A percentile compares a stretch with the other conserved stretches of the same genome.
Conservation (phyloP, 2,888 invertebrate species). For the Morpho achilles region DNA sequence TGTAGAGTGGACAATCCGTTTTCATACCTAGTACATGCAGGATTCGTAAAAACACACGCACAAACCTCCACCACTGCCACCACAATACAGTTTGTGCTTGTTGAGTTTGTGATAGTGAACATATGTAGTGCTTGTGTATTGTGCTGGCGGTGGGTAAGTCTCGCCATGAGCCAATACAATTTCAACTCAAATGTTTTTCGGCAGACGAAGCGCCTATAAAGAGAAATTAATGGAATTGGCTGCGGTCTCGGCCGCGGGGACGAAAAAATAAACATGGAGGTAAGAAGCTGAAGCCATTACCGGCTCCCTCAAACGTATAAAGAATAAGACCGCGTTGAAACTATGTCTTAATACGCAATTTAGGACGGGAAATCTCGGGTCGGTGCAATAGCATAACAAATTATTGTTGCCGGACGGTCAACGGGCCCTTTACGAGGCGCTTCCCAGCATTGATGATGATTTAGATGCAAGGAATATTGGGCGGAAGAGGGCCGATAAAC, state of each 20-base stretch:
- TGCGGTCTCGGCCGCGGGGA: slow-evolving; percentile 14
- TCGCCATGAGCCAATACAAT: slow-evolving; percentile 12
- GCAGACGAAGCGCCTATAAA: slow-evolving; percentile 21
- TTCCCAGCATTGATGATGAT: slow-evolving; percentile 73
- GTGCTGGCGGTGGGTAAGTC: no score
- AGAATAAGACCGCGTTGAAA: slow-evolving; percentile 35
- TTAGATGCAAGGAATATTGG: slow-evolving; percentile 71
- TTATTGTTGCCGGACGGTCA: slow-evolving; percentile 57
- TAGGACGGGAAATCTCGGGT: slow-evolving; percentile 35
- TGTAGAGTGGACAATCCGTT: no score
- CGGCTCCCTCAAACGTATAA: slow-evolving; percentile 30
- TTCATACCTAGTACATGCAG: no score
- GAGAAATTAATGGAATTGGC: slow-evolving; percentile 25
- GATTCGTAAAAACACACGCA: no score
- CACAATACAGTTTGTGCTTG: no score
- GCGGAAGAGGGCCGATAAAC: slow-evolving; percentile 59
- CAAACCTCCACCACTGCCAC: no score
- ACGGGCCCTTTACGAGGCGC: slow-evolving; percentile 66
- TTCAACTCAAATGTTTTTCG: slow-evolving; percentile 16
- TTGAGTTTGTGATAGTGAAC: no score
- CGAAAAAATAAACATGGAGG: slow-evolving; percentile 30
- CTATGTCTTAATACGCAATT: slow-evolving; percentile 38
- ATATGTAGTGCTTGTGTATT: no score
- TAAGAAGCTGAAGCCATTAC: slow-evolving; percentile 28
- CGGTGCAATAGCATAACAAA: slow-evolving; percentile 48